These are phyloP conservation scores for Rhynchonycteris naso DNA, from an alignment of 2,797 vertebrate genomes.

Conservation along the genomic window DNA sequence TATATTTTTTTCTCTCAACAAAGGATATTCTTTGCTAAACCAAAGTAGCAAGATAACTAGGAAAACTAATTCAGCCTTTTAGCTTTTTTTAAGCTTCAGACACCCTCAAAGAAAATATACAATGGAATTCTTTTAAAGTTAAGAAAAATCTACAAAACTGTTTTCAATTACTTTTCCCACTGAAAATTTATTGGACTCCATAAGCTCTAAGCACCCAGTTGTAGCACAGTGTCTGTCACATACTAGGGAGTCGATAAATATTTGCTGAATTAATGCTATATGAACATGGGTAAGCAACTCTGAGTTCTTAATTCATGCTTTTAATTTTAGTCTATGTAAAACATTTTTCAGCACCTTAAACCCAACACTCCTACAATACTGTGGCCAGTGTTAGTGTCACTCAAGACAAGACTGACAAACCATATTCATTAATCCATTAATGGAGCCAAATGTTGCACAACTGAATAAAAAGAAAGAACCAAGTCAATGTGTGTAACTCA, in stretches of 20 bases:
- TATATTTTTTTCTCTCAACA: slow-evolving; percentile 4
- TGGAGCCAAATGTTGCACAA: neutral
- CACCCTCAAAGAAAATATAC: neutral
- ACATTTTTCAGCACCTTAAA: slow-evolving; percentile 20
- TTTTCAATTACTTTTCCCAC: slow-evolving; percentile 33
- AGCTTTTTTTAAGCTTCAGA: neutral
- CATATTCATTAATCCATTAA: neutral
- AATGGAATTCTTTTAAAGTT: neutral
- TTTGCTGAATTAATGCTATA: neutral
- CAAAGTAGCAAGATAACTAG: slow-evolving; percentile 39
- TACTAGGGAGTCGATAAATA: neutral
- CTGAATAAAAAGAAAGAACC: neutral
- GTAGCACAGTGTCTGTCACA: neutral
- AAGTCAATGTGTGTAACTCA: slow-evolving; percentile 7
- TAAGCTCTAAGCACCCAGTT: neutral
- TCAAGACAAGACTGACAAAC: neutral
- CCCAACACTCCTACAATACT: neutral
- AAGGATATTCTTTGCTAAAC: slow-evolving; percentile 38
- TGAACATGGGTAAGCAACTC: neutral
- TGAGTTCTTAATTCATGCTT: neutral
- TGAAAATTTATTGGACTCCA: slow-evolving; percentile 11
- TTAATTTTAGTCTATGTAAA: slow-evolving; percentile 23
- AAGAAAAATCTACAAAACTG: neutral
- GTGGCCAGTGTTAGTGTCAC: neutral
- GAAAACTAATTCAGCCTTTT: slow-evolving; percentile 27